Base-by-base conservation (phyloP, 2,113 vertebrate genomes). In the Mionectes macconnelli region DNA sequence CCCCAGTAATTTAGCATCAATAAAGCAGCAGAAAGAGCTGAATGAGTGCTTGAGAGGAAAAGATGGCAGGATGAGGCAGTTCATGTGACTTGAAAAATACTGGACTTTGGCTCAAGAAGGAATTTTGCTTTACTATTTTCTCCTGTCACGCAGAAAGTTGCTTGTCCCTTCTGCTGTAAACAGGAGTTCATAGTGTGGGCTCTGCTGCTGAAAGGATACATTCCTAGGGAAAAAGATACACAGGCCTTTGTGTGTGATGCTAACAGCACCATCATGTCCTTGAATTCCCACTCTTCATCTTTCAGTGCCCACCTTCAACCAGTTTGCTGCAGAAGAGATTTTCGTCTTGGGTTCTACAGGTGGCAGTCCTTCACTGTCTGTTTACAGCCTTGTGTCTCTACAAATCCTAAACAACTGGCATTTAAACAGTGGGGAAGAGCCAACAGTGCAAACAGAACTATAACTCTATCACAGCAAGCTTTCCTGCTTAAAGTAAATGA, bases 391-490 rank as follows among this genome's bases (percentile, higher is more conserved):
- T 44, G 23, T 56, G 76, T 62, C 52, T 86, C 82, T 55, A 20
- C 52, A 90, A 89, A 80, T 83, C 80, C 67, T 27, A 44, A 96
- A 45, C 47, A 84, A 80, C 49, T 91, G 90, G 84, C 91, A 92
- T 93, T 72, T 86, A 79, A 97, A 52, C 56, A 93, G 56, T 63
- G 60, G 93, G 57, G 30, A 92, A 87, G 28, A 83, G 33, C 40
- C 72, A 82, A 40, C 30, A 82, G 33, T 76, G 80, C 74, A 95
- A 79, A 74, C 3, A 93, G 31, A 70, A 30, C 60, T 75, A 87
- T 56, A 86, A 4, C 20, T 66, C 44, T 47, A 35, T 64, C 83
- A 35, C 86, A 93, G 75, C 40, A 39, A 87, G 45, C 45, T 31
- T 90, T 50, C 52, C 67, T 67, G 49, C 78, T 92, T 62, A 82